Percentiles rank a stretch among this genome's conserved stretches.
Evolutionary conservation across 2,888 invertebrate genomes (phyloP).

Genomic region (Brachyptera putata): DNA sequence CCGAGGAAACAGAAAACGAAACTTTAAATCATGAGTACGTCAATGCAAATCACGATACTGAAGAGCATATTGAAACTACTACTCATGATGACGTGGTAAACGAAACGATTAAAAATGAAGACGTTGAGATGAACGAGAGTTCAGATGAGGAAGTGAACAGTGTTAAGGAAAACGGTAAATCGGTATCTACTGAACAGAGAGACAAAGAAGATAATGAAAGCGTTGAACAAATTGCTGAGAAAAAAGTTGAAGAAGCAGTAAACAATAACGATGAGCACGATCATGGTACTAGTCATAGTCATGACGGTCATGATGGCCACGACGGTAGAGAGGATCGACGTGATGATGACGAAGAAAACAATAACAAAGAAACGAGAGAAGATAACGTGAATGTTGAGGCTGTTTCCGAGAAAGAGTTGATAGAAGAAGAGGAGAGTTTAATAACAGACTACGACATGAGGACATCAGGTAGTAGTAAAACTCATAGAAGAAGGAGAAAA

Average conservation of each 20-base stretch:
- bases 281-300: no score
- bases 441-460: neutral
- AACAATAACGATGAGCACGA: constrained; percentile 30
- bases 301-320: no score
- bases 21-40: constrained; percentile 41
- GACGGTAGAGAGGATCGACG: constrained; percentile 29
- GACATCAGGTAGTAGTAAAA: constrained; percentile 27
- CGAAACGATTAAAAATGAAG: constrained; percentile 26
- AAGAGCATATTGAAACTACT: no score
- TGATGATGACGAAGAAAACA: constrained; percentile 18
- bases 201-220: constrained; percentile 20
- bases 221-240: no score
- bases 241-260: constrained; percentile 28
- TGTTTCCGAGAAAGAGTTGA: neutral
- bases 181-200: no score
- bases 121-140: constrained; percentile 3
- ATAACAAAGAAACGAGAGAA: constrained; percentile 11
- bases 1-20: constrained; percentile 26
- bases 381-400: constrained; percentile 3
- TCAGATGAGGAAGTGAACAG: constrained; percentile 38
- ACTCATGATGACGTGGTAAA: constrained; percentile 22
- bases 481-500: constrained; percentile 15
- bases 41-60: constrained; percentile 37
- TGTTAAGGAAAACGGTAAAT: constrained; percentile 31
- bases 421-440: neutral